Base-by-base conservation (phyloP, 1,140 invertebrate genomes). In the Sarcophaga bullata region DNA sequence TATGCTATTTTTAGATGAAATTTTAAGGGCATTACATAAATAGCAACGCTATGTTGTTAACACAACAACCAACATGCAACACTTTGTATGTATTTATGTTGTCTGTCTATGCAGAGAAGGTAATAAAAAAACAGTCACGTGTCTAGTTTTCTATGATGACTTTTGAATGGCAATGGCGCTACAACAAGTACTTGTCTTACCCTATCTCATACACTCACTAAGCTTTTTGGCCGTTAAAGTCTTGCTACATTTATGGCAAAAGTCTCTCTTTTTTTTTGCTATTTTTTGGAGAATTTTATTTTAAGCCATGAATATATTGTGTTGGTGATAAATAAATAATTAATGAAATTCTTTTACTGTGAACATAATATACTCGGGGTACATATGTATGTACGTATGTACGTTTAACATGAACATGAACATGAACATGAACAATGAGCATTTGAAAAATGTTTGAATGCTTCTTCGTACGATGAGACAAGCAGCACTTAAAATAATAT, bases 311-410 rank as follows among this genome's bases (percentile, higher is more conserved):
- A 68, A 68, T 68, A 68, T 68, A 19, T 68, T 68, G 62, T 68
- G 62, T 68, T 68, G 62, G 62, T 68, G 62, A 68, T 68, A 68
- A 68, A 68, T 68, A 68, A 68, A 68, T 68, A 68, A 68, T 68
- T 68, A 68, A 68, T 68, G 62, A 68, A 68, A 68, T 68, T 68
- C 62, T 9, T 68, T 68, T 68, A 5, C 62, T 17, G 17, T 1
- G 19, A 62, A 62, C 54, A n/a, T 15, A 68, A 17, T 37, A 37
- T 37, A 37, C 25, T 37, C 25, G n/a, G n/a, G n/a, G n/a, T n/a
- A n/a, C n/a, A n/a, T n/a, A n/a, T n/a, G n/a, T n/a, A n/a, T n/a
- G n/a, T n/a, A n/a, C n/a, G 25, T 37, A 37, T 4, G 25, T 37
- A 37, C 25, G 25, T 37, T 37, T 37, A 37, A 37, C 25, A 37